Evolutionary conservation across 1,140 invertebrate species (phyloP), one percentile per base, ranked within the genome.

Genomic region (Adoxophyes honmai): DNA sequence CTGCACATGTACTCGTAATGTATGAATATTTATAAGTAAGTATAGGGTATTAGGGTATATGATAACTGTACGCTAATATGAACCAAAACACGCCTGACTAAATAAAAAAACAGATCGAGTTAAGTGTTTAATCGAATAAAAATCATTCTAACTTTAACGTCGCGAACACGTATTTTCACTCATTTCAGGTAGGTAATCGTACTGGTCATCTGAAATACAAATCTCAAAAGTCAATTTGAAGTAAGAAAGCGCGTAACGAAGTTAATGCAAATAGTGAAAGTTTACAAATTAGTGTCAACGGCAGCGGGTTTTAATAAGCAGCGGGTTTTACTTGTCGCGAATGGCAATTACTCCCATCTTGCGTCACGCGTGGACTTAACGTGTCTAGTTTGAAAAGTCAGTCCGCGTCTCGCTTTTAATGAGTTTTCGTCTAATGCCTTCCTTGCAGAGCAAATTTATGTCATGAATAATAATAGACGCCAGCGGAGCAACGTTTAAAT

Each of bases 301-400:
- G 64, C 62, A 64, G 59, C 59, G 57, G 62, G 66, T 75, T 75
- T 80, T 82, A 82, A 81, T 79, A 84, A 82, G 70, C 68, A 77
- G 65, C 57, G 60, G 53, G 69, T 60, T 64, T 62, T 48, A 64
- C 75, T 79, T 71, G 72, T 72, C 59, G 68, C 74, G 80, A 86
- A 83, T 86, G 59, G 73, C 78, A 83, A 86, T 82, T 75, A 86
- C 66, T 70, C 64, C 62, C 60, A 67, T 64, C 65, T 69, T 64
- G 68, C 71, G 78, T 79, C 80, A 86, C 83, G 81, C 83, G 83
- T 86, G 83, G 81, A 80, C 83, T 84, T 84, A 86, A 83, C 83
- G 83, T 73, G 78, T 86, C 83, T 84, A 78, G 76, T 86, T 86
- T 86, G 81, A 83, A 86, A 86, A 86, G 81, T 86, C 83, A 84